Evolutionary conservation across 2,113 vertebrate species (phyloP).

Genomic region (Neolamprologus hecqui): DNA sequence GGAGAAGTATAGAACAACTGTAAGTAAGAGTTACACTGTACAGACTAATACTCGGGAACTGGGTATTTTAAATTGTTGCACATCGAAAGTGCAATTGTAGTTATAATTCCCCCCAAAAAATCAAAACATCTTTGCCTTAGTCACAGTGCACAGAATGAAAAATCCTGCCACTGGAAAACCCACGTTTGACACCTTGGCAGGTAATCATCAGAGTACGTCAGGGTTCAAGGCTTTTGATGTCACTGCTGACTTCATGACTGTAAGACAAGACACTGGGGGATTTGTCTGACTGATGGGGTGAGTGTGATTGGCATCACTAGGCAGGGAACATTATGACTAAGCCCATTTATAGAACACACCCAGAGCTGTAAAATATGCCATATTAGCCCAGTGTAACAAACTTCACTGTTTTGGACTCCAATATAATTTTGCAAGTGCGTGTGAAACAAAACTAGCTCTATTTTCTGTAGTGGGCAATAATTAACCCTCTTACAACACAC

Average conservation of each 20-base stretch:
- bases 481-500: conserved; percentile 2
- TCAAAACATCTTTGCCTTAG: background rate
- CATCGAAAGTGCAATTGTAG: background rate
- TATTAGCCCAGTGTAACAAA: background rate
- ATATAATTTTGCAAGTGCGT: background rate
- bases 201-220: conserved; percentile 2
- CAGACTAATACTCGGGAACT: fast-evolving
- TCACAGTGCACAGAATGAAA: background rate
- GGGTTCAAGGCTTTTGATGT: conserved; percentile 24
- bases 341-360: conserved; percentile 41
- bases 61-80: background rate
- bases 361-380: conserved; percentile 27
- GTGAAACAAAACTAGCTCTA: background rate
- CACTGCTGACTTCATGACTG: conserved; percentile 49
- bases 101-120: fast-evolving
- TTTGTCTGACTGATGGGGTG: background rate
- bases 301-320: conserved; percentile 50
- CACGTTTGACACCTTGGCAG: conserved; percentile 31
- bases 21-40: background rate
- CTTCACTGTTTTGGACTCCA: background rate
- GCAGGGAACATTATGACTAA: conserved; percentile 48
- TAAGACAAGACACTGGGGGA: conserved; percentile 35
- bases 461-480: background rate
- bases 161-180: background rate
- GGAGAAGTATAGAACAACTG: background rate